Conservation (phyloP, 2,113 vertebrate genomes). For the Hippotragus niger region DNA sequence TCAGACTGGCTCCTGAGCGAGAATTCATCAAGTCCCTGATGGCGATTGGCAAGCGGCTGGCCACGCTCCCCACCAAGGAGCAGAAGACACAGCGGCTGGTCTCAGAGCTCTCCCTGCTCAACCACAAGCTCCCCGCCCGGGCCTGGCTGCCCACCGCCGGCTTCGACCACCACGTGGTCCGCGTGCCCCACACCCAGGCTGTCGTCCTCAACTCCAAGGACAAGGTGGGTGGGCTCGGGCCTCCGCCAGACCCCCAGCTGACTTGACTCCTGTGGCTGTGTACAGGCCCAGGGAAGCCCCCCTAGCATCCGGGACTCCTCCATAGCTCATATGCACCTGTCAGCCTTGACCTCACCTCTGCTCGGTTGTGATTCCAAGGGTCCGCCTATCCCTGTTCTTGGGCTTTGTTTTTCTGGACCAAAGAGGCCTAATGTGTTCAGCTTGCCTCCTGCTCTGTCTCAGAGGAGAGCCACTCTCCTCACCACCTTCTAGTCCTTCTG, state of each 20-base stretch:
- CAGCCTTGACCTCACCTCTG: background rate
- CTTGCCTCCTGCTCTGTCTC: background rate
- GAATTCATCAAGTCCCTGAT: constrained; percentile 97
- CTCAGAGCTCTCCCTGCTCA: constrained; percentile 95
- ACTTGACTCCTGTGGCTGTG: background rate
- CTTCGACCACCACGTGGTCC: constrained; percentile 93
- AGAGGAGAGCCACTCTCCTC: background rate
- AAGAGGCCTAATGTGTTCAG: background rate
- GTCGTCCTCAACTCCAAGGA: constrained; percentile 98
- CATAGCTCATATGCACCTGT: background rate
- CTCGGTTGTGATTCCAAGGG: background rate
- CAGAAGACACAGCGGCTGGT: constrained; percentile 95
- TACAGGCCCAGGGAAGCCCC: background rate
- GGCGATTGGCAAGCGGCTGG: constrained; percentile 94
- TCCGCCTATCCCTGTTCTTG: background rate
- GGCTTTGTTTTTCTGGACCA: background rate
- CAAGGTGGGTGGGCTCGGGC: constrained; percentile 83
- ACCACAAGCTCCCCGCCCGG: constrained; percentile 94
- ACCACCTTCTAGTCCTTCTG: background rate
- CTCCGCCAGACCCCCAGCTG: background rate
- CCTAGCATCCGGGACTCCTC: background rate
- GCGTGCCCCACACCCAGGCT: constrained; percentile 94
- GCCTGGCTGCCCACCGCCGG: constrained; percentile 94
- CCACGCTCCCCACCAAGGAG: constrained; percentile 96
- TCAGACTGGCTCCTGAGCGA: constrained; percentile 92